Evolutionary conservation across 2,113 vertebrate species (phyloP), one percentile per base, ranked within the genome.

Genomic region (Furnarius figulus): DNA sequence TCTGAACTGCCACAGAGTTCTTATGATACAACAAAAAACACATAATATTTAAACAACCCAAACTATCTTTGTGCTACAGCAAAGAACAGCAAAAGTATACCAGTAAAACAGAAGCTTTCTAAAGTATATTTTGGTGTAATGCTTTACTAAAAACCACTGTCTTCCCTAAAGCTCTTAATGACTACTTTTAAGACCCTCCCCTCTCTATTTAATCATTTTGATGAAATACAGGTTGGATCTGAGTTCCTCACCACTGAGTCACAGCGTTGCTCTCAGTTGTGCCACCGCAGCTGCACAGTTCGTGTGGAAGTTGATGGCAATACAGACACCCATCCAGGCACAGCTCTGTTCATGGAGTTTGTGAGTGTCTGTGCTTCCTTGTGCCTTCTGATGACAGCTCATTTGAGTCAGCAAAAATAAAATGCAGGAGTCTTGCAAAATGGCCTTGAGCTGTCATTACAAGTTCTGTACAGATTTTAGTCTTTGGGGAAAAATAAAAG

Each of bases 261-360:
- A 44, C 24, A 3, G 6, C 0, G 0, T 8, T 66, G 61, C 25
- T 89, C 63, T 42, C 56, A 23, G 66, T 11, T 0, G 0, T 30
- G 33, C 67, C 84, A 31, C 59, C 0, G 0, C 33, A 65, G 63
- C 30, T 17, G 52, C 16, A 2, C 39, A 22, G 44, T 53, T 89
- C 40, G 42, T 47, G 63, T 62, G 72, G n/a, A 74, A 66, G 70
- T 2, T 1, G 5, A 24, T 3, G 44, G 70, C 3, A 3, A 13
- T 20, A 14, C 2, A 6, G 75, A 42, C 62, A 33, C 16, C 22
- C 17, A 1, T 5, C 52, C 71, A 53, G 62, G 58, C 82, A 78
- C 49, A 65, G 58, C 58, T 82, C 74, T 76, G n/a, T 6, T 20
- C 2, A 0, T 8, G 15, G 46, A 49, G 42, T 17, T 24, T 39